phyloP scores from a whole-genome alignment of 2,113 vertebrate species.

The Podarcis cretensis region DNA sequence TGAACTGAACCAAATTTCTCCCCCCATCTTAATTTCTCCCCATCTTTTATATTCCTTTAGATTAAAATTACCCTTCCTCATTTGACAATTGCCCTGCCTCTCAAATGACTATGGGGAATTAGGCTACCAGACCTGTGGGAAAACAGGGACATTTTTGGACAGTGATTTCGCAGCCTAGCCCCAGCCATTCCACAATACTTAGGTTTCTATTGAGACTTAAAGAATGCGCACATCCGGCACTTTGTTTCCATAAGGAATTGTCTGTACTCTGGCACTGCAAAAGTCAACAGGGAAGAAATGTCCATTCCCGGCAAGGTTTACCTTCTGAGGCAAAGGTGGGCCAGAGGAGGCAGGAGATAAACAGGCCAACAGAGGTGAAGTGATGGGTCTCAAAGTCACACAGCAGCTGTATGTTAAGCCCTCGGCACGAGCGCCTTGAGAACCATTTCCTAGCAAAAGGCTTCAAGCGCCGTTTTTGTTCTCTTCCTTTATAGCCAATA shows the following conservation, averaged over 20 bases:
- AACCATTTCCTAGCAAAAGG: slow-evolving; percentile 45
- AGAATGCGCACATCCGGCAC: neutral
- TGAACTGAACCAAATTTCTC: neutral
- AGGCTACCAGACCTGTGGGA: neutral
- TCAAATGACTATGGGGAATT: neutral
- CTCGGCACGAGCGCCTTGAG: slow-evolving; percentile 37
- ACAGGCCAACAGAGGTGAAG: slow-evolving; percentile 28
- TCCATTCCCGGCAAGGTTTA: neutral
- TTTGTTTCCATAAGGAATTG: neutral
- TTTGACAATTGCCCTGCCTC: too few relatives aligned
- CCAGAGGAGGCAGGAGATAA: slow-evolving; percentile 18
- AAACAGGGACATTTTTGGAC: neutral
- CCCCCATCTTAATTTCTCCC: neutral
- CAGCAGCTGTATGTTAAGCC: slow-evolving; percentile 21
- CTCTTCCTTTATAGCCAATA: slow-evolving; percentile 53
- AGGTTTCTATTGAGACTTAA: neutral
- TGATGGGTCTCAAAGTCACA: slow-evolving; percentile 30
- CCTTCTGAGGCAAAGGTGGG: neutral
- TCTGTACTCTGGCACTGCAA: neutral
- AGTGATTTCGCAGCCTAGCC: neutral
- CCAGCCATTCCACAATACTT: too few relatives aligned
- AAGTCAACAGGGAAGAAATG: neutral
- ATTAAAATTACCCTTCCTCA: too few relatives aligned
- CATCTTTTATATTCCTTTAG: too few relatives aligned
- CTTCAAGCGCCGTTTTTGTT: slow-evolving; percentile 25